phyloP scores from a whole-genome alignment of 2,797 vertebrate species.

The Sciurus carolinensis region DNA sequence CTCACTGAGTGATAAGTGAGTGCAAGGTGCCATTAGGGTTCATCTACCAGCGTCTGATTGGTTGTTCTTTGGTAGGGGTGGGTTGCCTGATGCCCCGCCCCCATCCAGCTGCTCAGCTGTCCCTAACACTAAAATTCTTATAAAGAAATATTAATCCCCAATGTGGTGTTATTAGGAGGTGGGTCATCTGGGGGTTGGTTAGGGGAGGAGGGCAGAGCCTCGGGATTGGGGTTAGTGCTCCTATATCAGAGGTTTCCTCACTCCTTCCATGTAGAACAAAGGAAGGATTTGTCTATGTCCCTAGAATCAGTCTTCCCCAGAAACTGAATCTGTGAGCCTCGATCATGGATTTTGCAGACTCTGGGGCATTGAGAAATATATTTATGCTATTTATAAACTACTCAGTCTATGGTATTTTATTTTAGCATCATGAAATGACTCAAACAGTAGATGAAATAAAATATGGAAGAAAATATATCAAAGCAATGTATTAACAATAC shows the following conservation, averaged over 20 bases:
- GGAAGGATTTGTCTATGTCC: background rate
- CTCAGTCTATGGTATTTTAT: background rate
- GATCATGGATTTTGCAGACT: background rate
- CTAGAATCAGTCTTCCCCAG: background rate
- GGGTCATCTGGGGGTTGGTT: rapidly evolving
- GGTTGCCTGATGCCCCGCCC: too few species aligned
- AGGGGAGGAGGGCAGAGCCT: background rate
- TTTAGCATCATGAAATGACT: background rate
- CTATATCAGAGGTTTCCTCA: background rate
- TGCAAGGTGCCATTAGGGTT: too few species aligned
- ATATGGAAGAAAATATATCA: background rate
- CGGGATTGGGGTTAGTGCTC: too few species aligned
- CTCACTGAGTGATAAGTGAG: too few species aligned
- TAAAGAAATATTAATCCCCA: background rate
- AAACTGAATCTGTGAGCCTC: background rate
- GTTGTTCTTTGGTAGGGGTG: too few species aligned
- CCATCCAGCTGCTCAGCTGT: too few species aligned
- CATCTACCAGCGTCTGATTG: too few species aligned
- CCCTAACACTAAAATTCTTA: background rate
- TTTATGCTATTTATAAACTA: too few species aligned
- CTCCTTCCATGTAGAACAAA: background rate
- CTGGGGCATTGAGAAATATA: background rate
- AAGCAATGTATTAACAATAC: background rate
- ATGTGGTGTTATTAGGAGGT: background rate
- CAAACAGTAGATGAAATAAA: background rate